Conservation (phyloP, 2,113 vertebrate species). For the Pseudopodoces humilis region DNA sequence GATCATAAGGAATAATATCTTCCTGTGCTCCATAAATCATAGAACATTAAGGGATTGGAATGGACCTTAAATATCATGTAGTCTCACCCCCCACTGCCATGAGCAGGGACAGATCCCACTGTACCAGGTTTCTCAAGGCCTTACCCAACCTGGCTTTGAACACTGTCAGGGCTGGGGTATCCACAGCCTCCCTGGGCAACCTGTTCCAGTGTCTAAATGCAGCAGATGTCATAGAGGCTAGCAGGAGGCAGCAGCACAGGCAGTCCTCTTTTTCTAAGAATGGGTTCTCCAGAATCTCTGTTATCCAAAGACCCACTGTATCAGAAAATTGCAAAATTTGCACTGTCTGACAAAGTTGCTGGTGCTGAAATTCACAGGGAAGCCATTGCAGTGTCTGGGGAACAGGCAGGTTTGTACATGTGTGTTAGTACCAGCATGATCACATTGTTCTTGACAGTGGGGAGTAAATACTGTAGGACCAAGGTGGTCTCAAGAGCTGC, state of each 20-base stretch:
- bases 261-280: not conserved
- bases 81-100: not conserved
- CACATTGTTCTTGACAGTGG: not conserved
- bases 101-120: rapidly evolving
- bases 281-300: not conserved
- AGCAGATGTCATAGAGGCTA: not conserved
- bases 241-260: not conserved
- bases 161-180: not conserved
- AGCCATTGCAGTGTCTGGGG: not conserved
- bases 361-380: not conserved
- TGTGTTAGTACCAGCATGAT: not conserved
- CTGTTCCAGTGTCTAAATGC: not conserved
- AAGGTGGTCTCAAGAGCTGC: not conserved
- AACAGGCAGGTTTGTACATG: rapidly evolving
- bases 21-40: not conserved
- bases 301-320: not conserved
- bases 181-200: not conserved
- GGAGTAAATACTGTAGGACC: not conserved
- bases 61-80: not conserved
- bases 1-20: not conserved
- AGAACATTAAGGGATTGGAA: not conserved
- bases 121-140: not conserved
- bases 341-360: not conserved
- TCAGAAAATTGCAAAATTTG: not conserved
- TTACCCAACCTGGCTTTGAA: not conserved